A percentile compares a stretch with the other conserved stretches of the same genome.
phyloP scores from a whole-genome alignment of 2,113 vertebrate species.

The Bubo bubo region DNA sequence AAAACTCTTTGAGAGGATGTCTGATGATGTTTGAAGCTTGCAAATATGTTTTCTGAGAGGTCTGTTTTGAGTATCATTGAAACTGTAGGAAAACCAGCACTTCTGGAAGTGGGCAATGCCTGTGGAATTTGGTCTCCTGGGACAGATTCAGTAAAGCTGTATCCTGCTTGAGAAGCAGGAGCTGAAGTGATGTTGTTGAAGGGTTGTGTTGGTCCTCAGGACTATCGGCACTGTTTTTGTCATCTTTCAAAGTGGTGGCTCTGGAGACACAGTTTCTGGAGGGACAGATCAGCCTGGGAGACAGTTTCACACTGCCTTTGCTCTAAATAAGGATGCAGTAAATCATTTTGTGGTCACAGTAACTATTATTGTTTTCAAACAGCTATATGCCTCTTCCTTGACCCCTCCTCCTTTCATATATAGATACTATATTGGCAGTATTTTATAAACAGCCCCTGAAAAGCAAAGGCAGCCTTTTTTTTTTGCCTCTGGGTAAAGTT shows the following conservation, averaged over 20 bases:
- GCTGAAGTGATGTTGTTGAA: neutral
- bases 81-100: neutral
- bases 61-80: neutral
- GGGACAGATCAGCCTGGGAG: fast-evolving
- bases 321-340: neutral
- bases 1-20: neutral
- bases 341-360: neutral
- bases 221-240: neutral
- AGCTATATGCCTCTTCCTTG: neutral
- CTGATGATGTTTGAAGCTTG: neutral
- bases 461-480: neutral
- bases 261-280: neutral
- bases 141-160: neutral
- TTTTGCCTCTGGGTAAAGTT: neutral
- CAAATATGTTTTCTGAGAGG: neutral
- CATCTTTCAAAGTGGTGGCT: neutral
- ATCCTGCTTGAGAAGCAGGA: neutral
- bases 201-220: neutral
- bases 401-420: neutral
- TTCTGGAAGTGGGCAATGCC: neutral
- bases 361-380: neutral
- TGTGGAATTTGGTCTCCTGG: neutral
- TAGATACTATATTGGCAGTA: neutral
- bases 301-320: neutral
- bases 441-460: neutral